Evolutionary conservation across 2,113 vertebrate species (phyloP).

Genomic region (Lipophrys pholis): DNA sequence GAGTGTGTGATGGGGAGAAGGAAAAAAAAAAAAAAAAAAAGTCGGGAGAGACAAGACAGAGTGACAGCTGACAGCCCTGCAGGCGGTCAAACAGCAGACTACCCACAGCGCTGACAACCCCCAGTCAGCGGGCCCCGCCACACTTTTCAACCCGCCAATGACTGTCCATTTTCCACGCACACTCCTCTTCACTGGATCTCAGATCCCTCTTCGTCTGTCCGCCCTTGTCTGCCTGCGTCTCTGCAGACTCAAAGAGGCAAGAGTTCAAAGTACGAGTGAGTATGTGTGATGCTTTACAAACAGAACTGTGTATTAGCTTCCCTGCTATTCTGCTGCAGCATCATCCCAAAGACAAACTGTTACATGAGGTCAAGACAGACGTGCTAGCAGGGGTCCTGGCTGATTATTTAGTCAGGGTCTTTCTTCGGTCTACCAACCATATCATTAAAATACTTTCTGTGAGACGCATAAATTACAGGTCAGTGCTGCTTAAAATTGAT

Average conservation of each 20-base stretch:
- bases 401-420: too few relatives aligned
- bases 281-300: not conserved
- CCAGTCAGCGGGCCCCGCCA: slow-evolving; percentile 14
- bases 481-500: too few relatives aligned
- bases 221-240: slow-evolving; percentile 3
- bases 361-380: not conserved
- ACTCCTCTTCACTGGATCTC: not conserved
- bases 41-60: slow-evolving; percentile 14
- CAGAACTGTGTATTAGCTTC: not conserved
- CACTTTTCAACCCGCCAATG: slow-evolving; percentile 1
- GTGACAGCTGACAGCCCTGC: slow-evolving; percentile 64
- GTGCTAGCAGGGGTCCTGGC: too few relatives aligned
- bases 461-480: too few relatives aligned
- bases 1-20: not conserved
- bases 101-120: slow-evolving; percentile 26
- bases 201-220: slow-evolving; percentile 1
- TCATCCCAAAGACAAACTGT: not conserved
- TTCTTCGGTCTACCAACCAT: too few relatives aligned
- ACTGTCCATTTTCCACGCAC: not conserved
- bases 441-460: too few relatives aligned
- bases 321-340: not conserved
- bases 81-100: slow-evolving; percentile 42
- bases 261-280: not conserved
- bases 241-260: not conserved
- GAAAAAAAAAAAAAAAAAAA: not conserved